Evolutionary conservation across 37 sponge, comb jelly and placozoan genomes (phyloP).

Genomic region (Lycopodina hypogea): DNA sequence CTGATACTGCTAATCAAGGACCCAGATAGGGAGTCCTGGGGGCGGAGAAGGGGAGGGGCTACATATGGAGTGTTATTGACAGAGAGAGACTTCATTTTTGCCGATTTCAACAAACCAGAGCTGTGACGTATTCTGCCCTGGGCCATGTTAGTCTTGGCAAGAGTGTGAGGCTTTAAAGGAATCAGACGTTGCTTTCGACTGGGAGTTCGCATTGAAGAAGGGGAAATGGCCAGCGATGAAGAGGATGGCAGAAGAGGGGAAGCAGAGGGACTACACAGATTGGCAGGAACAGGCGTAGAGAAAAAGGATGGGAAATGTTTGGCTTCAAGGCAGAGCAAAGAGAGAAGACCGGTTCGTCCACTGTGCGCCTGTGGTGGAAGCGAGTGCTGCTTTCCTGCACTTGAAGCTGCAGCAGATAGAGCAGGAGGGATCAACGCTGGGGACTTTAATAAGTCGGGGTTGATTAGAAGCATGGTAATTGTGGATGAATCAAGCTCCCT

Average conservation of each 20-base stretch:
- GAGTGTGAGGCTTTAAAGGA: slow-evolving; percentile 32
- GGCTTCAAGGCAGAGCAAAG: slow-evolving; percentile 16
- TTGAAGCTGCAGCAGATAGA: not conserved
- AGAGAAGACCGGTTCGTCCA: slow-evolving; percentile 41
- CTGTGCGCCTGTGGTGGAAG: not conserved
- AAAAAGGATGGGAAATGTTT: not conserved
- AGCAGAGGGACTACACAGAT: not conserved
- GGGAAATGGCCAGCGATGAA: not conserved
- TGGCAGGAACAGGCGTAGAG: not conserved
- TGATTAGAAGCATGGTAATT: slow-evolving; percentile 31
- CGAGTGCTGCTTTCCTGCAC: not conserved
- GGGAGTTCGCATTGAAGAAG: not conserved
- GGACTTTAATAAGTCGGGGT: slow-evolving; percentile 11
- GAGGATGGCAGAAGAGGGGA: not conserved
- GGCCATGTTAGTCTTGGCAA: slow-evolving; percentile 24
- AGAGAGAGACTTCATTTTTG: slow-evolving; percentile 3
- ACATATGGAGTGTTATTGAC: slow-evolving; percentile 6
- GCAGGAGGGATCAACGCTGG: not conserved
- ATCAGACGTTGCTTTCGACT: not conserved
- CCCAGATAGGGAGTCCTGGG: not conserved
- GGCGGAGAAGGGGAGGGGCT: not conserved
- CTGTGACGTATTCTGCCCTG: not conserved
- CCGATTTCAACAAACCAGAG: not conserved
- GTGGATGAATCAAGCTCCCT: slow-evolving; percentile 19
- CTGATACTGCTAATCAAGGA: slow-evolving; percentile 23